Evolutionary conservation across 2,888 invertebrate species (phyloP), one percentile per base, ranked within the genome.

Genomic region (Lithodes maja): DNA sequence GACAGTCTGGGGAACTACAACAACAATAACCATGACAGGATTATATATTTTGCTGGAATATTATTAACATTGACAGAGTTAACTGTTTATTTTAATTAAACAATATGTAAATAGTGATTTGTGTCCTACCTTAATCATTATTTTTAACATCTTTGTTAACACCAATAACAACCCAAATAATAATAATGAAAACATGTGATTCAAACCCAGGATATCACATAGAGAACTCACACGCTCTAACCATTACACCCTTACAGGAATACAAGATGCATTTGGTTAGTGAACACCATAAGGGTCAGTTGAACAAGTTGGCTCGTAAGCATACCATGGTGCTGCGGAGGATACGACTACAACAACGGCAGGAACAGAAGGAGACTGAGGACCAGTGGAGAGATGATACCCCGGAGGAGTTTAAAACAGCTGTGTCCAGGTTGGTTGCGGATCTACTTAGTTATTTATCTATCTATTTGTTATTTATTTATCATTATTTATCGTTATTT

Each of bases 281-380:
- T 78, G 95, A 95, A 85, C 95, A 95, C 92, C 97, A 97, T 93
- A 95, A 96, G 93, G 94, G 95, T 52, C 95, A 96, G 0, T 96
- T 97, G 96, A 95, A 96, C 86, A 95, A 95, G 78, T 95, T 97
- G 92, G 96, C 97, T 17, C 94, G 96, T 84, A 96, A 96, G 9
- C 96, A 97, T 93, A 96, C 96, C 93, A 95, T 96, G 84, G 96
- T 96, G 93, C 94, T 97, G 92, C 95, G 96, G 91, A 96, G 96
- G 92, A 96, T 97, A 96, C 95, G 97, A 87, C 95, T 96, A 90
- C 95, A 96, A 0, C 97, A 97, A 93, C 95, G 97, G 88, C 96
- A 96, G 84, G 96, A 96, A 3, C 97, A 97, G 94, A 95, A 96
- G 84, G 96, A 96, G 92, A 95, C 97, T 89, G 97, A 97, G 93